Conservation (phyloP, 2,797 vertebrate species). For the Lepus oiostolus region DNA sequence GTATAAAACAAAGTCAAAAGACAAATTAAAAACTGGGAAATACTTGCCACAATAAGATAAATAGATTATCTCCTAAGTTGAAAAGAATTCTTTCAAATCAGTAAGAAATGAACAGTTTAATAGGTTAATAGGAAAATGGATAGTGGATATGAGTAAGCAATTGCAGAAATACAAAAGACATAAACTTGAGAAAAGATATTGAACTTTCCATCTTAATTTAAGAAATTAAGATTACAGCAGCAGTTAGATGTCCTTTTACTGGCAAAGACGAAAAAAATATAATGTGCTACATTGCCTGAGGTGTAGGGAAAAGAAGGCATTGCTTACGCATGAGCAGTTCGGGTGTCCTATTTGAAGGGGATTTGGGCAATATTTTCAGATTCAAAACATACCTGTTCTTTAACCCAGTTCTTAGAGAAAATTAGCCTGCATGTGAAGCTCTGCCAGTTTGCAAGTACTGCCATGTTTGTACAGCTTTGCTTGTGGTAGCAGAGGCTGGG, state of each 20-base stretch:
- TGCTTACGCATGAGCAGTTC: neutral
- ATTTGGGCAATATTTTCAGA: neutral
- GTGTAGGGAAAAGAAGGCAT: neutral
- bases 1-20: slow-evolving; percentile 41
- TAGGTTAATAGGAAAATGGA: slow-evolving; percentile 16
- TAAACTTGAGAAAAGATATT: slow-evolving; percentile 12
- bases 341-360: neutral
- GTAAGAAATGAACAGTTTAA: neutral
- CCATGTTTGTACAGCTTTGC: neutral
- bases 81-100: slow-evolving; percentile 48
- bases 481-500: neutral
- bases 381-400: neutral
- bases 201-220: slow-evolving; percentile 28
- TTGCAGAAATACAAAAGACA: slow-evolving; percentile 26
- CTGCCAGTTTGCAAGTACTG: neutral
- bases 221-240: slow-evolving; percentile 41
- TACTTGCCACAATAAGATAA: slow-evolving; percentile 37
- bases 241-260: slow-evolving; percentile 1
- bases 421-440: slow-evolving; percentile 16
- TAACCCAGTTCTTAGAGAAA: neutral
- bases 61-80: slow-evolving; percentile 43
- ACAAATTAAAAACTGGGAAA: slow-evolving; percentile 41
- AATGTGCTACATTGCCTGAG: neutral
- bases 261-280: slow-evolving; percentile 22
- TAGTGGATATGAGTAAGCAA: neutral